Conservation (phyloP, 2,113 vertebrate species). For the Leucopsar rothschildi region DNA sequence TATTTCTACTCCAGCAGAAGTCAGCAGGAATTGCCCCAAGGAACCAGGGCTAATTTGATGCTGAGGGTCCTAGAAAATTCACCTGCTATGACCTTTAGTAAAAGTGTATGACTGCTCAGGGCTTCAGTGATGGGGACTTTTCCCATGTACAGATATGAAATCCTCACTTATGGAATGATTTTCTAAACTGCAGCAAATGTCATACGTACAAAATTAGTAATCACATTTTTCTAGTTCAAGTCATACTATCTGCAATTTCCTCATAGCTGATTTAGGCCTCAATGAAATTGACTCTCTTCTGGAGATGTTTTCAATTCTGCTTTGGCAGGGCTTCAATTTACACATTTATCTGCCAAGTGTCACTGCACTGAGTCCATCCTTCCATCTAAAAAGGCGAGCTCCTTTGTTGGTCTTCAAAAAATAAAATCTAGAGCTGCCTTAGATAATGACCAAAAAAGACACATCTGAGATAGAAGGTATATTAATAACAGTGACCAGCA, state of each 20-base stretch:
- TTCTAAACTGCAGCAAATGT: not conserved
- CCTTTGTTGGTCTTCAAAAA: not conserved
- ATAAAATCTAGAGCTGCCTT: not conserved
- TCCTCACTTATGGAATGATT: not conserved
- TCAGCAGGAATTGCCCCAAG: not conserved
- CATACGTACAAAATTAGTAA: not conserved
- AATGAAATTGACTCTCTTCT: not conserved
- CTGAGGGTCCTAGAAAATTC: not conserved
- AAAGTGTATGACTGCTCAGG: not conserved
- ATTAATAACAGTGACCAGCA: not conserved
- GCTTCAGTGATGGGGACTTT: not conserved
- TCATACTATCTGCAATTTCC: not conserved
- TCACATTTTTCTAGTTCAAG: not conserved
- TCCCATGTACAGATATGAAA: accelerated
- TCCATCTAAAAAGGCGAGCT: not conserved
- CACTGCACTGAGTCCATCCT: not conserved
- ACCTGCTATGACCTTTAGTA: not conserved
- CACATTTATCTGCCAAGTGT: not conserved
- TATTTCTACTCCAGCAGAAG: not conserved
- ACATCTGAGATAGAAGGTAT: not conserved
- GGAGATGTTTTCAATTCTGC: not conserved
- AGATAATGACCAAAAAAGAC: not conserved
- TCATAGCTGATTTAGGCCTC: not conserved
- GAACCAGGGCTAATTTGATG: not conserved
- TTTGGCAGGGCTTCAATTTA: not conserved